phyloP scores from a whole-genome alignment of 2,113 vertebrate species.

The Phylloscopus trochilus region DNA sequence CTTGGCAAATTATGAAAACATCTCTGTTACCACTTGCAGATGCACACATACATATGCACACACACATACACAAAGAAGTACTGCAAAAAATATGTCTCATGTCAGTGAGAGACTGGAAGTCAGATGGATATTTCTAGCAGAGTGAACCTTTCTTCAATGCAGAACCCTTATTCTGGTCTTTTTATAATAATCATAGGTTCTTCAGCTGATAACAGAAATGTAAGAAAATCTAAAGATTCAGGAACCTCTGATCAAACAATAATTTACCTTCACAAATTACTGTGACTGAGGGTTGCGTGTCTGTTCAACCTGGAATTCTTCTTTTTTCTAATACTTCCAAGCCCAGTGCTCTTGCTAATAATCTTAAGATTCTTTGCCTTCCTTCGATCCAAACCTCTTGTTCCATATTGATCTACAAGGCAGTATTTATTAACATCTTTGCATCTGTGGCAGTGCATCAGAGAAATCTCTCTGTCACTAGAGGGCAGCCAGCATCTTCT shows the following conservation, averaged over 20 bases:
- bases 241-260: background rate
- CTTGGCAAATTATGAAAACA: background rate
- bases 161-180: background rate
- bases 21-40: background rate
- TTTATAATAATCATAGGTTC: background rate
- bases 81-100: background rate
- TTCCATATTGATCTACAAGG: background rate
- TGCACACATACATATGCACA: background rate
- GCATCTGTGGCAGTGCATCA: background rate
- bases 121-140: background rate
- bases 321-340: background rate
- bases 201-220: background rate
- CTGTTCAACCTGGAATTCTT: background rate
- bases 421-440: slow-evolving; percentile 34
- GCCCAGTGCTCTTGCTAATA: background rate
- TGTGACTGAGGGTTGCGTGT: background rate
- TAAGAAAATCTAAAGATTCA: background rate
- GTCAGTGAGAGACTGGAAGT: background rate
- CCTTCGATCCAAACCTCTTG: background rate
- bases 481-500: slow-evolving; percentile 82
- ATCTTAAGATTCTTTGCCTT: background rate
- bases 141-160: background rate
- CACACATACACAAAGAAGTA: background rate
- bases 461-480: slow-evolving; percentile 74
- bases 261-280: background rate